These are phyloP conservation scores for Eumeta japonica DNA, from an alignment of 1,140 invertebrate species.

Conservation along the genomic window DNA sequence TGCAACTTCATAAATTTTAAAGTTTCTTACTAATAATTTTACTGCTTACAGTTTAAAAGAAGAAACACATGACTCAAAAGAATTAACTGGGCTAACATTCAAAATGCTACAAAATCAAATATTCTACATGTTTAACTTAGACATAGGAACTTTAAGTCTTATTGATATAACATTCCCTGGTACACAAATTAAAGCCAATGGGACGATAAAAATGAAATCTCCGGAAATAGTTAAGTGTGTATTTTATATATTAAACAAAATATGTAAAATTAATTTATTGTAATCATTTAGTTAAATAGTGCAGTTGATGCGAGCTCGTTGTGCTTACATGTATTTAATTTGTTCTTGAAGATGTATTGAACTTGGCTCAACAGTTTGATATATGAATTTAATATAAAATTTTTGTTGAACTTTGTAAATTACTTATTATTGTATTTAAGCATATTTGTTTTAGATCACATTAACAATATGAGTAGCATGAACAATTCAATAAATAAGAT, in stretches of 20 bases:
- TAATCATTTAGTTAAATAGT: no score
- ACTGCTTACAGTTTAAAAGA: slow-evolving; percentile 29
- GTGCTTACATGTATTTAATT: no score
- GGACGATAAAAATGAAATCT: slow-evolving; percentile 41
- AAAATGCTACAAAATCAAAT: slow-evolving; percentile 39
- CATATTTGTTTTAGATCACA: no score
- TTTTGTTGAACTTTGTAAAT: no score
- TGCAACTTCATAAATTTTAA: neutral
- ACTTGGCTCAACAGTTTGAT: no score
- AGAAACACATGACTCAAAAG: slow-evolving; percentile 18
- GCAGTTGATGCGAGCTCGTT: no score
- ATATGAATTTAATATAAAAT: no score
- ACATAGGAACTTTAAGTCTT: slow-evolving; percentile 32
- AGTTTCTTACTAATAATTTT: neutral
- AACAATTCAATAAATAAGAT: no score
- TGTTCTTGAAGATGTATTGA: no score
- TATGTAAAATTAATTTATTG: neutral
- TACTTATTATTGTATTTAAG: no score
- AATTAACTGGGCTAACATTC: slow-evolving; percentile 26
- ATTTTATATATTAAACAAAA: slow-evolving; percentile 35
- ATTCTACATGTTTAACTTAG: slow-evolving; percentile 25
- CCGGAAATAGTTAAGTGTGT: slow-evolving; percentile 38
- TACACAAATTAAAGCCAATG: slow-evolving; percentile 38
- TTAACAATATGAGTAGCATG: no score
- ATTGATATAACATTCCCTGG: slow-evolving; percentile 29